A percentile compares a stretch with the other conserved stretches of the same genome.
Conservation (phyloP, 2,888 invertebrate genomes). For the Coelinius sp. region DNA sequence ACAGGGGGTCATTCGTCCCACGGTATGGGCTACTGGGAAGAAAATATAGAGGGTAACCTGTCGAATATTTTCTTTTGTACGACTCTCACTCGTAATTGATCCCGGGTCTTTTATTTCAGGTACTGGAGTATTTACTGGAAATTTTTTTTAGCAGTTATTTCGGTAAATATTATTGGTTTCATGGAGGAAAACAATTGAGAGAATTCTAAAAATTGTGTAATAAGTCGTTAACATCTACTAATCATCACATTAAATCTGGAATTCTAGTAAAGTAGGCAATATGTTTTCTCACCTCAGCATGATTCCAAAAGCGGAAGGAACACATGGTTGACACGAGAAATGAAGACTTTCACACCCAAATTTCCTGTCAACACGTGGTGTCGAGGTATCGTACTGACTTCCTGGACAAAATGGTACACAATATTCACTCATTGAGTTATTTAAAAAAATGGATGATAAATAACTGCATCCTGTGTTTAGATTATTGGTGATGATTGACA, state of each 20-base stretch:
- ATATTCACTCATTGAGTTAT: background rate
- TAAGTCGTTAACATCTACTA: too few relatives aligned
- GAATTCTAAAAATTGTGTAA: too few relatives aligned
- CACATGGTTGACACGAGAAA: constrained; percentile 17
- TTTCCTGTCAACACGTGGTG: background rate
- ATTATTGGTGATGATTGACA: constrained; percentile 14
- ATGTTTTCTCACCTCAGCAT: background rate
- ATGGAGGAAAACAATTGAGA: too few relatives aligned
- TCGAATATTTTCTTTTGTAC: constrained; percentile 18
- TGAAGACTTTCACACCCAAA: background rate
- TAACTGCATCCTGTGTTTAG: background rate
- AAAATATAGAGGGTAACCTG: constrained; percentile 2
- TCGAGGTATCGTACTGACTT: background rate
- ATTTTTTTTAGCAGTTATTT: too few relatives aligned
- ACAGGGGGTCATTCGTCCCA: constrained; percentile 18
- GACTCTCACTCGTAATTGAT: constrained; percentile 4
- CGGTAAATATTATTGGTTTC: background rate
- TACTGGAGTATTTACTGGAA: background rate
- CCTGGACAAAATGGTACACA: background rate
- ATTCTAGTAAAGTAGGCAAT: constrained; percentile 9
- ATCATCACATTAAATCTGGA: background rate
- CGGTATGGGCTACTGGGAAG: constrained; percentile 8
- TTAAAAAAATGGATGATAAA: background rate
- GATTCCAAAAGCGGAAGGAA: background rate
- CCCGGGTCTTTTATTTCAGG: too few relatives aligned